These are phyloP conservation scores for Artemia sinica DNA, from an alignment of 2,888 invertebrate genomes.

Conservation along the genomic window DNA sequence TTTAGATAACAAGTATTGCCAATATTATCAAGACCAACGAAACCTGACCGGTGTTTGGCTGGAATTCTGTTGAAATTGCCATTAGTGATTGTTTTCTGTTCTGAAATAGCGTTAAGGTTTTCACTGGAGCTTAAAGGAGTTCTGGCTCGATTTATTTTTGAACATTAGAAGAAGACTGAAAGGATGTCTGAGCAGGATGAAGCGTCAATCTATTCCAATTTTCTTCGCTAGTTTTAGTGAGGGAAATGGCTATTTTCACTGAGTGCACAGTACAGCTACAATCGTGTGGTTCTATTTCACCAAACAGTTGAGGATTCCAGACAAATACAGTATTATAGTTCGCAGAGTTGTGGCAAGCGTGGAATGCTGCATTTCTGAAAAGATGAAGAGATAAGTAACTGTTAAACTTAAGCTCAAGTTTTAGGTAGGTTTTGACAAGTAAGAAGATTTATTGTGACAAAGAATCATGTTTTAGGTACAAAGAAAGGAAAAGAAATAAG, in stretches of 20 bases:
- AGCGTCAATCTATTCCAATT: background rate
- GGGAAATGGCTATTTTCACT: background rate
- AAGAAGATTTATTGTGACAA: too few species aligned
- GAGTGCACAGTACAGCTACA: background rate
- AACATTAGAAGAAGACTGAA: background rate
- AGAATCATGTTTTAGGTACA: too few species aligned
- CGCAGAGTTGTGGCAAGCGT: background rate
- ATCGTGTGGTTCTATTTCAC: background rate
- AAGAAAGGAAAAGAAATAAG: too few species aligned
- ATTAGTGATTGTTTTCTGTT: background rate
- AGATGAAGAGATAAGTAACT: background rate
- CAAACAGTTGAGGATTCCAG: background rate
- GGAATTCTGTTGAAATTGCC: background rate
- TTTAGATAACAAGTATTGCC: constrained; percentile 41
- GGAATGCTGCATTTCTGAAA: constrained; percentile 5
- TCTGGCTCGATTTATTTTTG: background rate
- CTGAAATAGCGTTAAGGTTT: background rate
- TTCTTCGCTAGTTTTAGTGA: background rate
- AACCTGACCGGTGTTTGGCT: constrained; percentile 28
- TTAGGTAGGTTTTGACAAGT: too few species aligned
- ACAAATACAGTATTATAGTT: background rate
- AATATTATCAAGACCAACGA: constrained; percentile 36
- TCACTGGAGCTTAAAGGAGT: background rate
- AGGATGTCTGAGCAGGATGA: background rate
- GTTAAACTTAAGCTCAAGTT: too few species aligned